Percentiles rank a stretch among this genome's conserved stretches.
Conservation (phyloP, 64 coral and sea anemone genomes). For the Dendronephthya gigantea region DNA sequence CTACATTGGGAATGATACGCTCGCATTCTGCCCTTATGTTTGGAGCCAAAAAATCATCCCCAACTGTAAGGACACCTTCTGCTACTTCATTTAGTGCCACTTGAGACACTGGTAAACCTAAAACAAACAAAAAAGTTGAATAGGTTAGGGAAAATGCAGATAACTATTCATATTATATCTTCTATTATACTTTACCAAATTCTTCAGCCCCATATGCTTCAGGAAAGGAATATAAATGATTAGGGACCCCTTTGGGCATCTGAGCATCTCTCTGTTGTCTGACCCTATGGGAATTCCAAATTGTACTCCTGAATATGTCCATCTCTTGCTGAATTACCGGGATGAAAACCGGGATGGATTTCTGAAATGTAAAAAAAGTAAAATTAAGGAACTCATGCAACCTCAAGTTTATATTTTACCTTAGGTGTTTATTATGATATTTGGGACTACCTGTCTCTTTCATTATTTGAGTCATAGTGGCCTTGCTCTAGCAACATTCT, state of each 20-base stretch:
- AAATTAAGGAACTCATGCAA: no score
- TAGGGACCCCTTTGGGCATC: not conserved
- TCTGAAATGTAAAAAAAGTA: not conserved
- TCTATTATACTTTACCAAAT: no score
- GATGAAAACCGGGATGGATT: not conserved
- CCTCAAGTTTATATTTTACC: no score
- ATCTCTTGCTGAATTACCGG: not conserved
- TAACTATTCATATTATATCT: no score
- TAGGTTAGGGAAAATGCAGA: not conserved
- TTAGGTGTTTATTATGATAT: no score
- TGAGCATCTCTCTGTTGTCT: not conserved
- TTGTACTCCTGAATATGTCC: not conserved
- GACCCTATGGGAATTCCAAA: slow-evolving; percentile 10
- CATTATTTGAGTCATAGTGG: no score
- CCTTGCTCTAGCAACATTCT: no score
- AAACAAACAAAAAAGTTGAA: not conserved
- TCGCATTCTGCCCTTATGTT: slow-evolving; percentile 38
- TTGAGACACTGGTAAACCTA: not conserved
- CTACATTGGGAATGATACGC: slow-evolving; percentile 23
- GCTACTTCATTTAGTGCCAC: slow-evolving; percentile 37
- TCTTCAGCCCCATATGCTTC: not conserved
- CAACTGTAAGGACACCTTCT: slow-evolving; percentile 42
- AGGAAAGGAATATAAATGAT: not conserved
- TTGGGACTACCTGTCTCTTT: no score
- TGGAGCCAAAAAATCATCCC: no score